These are phyloP conservation scores for Morpho deidamia DNA, from an alignment of 2,888 invertebrate species.

Conservation along the genomic window DNA sequence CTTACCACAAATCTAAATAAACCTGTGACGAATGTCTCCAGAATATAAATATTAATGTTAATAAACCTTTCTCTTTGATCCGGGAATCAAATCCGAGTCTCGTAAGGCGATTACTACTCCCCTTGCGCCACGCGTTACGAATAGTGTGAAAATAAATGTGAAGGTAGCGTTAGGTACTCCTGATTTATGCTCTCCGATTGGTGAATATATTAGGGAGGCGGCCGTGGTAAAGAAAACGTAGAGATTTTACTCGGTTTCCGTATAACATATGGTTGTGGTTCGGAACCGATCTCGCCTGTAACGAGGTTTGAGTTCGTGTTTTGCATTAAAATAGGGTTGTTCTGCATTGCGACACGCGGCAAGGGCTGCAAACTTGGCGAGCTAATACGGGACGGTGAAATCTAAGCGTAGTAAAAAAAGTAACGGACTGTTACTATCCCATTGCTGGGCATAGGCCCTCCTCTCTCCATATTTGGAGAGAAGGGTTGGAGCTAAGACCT, in stretches of 20 bases:
- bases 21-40: no score
- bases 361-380: not conserved
- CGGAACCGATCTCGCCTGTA: conserved; percentile 27
- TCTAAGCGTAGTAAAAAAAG: no score
- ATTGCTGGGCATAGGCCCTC: no score
- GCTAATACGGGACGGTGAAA: not conserved
- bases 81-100: not conserved
- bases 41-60: no score
- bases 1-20: no score
- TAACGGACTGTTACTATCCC: no score
- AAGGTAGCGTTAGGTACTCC: conserved; percentile 7
- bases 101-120: no score
- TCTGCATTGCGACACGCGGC: conserved; percentile 23
- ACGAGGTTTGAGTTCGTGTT: conserved; percentile 31
- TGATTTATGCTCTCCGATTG: conserved; percentile 29
- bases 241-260: conserved; percentile 22
- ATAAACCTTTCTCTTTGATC: not conserved
- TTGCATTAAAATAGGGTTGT: conserved; percentile 29
- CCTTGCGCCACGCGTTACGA: not conserved
- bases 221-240: conserved; percentile 26
- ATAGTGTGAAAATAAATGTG: conserved; percentile 4
- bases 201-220: conserved; percentile 29
- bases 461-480: no score
- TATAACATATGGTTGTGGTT: conserved; percentile 29
- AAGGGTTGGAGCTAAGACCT: no score